Percentiles rank a stretch among this genome's conserved stretches.
phyloP scores from a whole-genome alignment of 2,888 invertebrate genomes.

The Andrena chrysosceles region DNA sequence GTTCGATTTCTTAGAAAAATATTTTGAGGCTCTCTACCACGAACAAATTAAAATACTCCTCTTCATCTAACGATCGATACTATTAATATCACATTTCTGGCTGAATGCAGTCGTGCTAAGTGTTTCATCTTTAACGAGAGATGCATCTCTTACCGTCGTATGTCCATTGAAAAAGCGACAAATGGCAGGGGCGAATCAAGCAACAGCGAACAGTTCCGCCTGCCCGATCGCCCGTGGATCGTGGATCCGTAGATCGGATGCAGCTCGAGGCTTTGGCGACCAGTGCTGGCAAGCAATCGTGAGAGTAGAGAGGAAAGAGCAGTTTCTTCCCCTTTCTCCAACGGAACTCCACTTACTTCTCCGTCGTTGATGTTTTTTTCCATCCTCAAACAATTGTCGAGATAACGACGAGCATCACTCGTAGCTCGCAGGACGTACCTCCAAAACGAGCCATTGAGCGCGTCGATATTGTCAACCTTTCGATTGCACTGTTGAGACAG shows the following conservation, averaged over 20 bases:
- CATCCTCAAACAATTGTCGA: slow-evolving; percentile 26
- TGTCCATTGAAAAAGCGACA: slow-evolving; percentile 26
- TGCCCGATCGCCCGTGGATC: slow-evolving; percentile 65
- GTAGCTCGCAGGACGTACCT: slow-evolving; percentile 75
- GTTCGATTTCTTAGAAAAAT: not conserved
- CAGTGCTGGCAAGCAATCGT: slow-evolving; percentile 83
- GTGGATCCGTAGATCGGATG: slow-evolving; percentile 49
- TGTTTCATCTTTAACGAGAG: not conserved
- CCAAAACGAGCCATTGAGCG: slow-evolving; percentile 53
- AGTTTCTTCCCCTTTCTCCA: slow-evolving; percentile 68
- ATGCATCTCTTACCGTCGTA: not conserved
- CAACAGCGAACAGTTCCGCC: slow-evolving; percentile 82
- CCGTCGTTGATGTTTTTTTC: slow-evolving; percentile 39
- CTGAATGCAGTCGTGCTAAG: not conserved
- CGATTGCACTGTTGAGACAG: not conserved
- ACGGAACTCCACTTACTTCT: slow-evolving; percentile 58
- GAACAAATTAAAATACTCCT: not conserved
- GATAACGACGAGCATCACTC: not conserved
- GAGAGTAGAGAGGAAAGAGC: slow-evolving; percentile 73
- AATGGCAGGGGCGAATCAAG: slow-evolving; percentile 61
- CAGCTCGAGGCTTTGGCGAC: slow-evolving; percentile 70
- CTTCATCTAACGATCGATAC: not conserved
- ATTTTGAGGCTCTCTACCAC: not conserved
- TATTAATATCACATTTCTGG: not conserved
- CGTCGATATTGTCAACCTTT: slow-evolving; percentile 30